Percentiles rank a stretch among this genome's conserved stretches.
Conservation (phyloP, 2,113 vertebrate species). For the Tetraodon nigroviridis region DNA sequence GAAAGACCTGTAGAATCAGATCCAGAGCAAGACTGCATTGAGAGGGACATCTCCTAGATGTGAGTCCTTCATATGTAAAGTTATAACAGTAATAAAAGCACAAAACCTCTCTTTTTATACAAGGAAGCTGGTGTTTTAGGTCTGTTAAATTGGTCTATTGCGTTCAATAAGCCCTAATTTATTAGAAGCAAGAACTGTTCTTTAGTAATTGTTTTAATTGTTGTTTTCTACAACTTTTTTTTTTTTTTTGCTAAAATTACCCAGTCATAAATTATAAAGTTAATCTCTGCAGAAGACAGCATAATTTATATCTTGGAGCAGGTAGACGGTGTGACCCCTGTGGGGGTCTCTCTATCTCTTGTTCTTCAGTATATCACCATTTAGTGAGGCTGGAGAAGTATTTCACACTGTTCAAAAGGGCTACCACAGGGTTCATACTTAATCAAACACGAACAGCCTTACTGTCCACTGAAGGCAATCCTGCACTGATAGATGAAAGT, state of each 20-base stretch:
- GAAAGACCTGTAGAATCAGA: too few relatives aligned
- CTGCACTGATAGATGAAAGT: background rate
- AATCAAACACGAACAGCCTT: slow-evolving; percentile 31
- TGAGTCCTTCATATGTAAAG: too few relatives aligned
- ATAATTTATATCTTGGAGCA: slow-evolving; percentile 33
- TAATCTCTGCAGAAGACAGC: slow-evolving; percentile 30
- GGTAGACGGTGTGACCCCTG: slow-evolving; percentile 50
- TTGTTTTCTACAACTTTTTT: slow-evolving; percentile 14
- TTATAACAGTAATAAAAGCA: too few relatives aligned
- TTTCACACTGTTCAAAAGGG: slow-evolving; percentile 20
- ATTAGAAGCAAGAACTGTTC: slow-evolving; percentile 8
- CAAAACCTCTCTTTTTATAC: too few relatives aligned
- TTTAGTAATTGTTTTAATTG: slow-evolving; percentile 22
- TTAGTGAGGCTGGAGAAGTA: slow-evolving; percentile 5
- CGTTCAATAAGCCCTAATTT: background rate
- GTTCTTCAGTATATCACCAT: slow-evolving; percentile 32
- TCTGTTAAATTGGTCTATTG: too few relatives aligned
- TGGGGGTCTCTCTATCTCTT: slow-evolving; percentile 28
- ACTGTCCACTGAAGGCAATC: slow-evolving; percentile 16
- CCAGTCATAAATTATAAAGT: slow-evolving; percentile 41
- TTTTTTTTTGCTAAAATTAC: slow-evolving; percentile 25
- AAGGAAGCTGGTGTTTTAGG: too few relatives aligned
- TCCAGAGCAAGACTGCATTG: too few relatives aligned
- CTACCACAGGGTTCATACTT: slow-evolving; percentile 33
- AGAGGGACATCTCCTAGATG: too few relatives aligned